Conservation (phyloP, 2,888 invertebrate species). For the Gonocerus acuteangulatus region DNA sequence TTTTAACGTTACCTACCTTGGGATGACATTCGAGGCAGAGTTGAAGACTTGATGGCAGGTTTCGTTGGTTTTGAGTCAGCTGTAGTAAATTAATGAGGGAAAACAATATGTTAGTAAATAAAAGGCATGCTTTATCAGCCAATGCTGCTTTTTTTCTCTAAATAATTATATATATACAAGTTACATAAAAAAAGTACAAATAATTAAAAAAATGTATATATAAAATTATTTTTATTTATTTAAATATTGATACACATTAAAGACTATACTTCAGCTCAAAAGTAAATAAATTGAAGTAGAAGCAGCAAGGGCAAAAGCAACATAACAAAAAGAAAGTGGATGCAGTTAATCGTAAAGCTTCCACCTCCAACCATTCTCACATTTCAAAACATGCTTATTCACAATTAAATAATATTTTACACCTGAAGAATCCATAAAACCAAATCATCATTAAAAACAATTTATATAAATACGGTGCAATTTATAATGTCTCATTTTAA, state of each 20-base stretch:
- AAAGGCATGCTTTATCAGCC: conserved; percentile 16
- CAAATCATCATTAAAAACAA: too few relatives aligned
- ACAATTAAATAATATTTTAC: conserved; percentile 20
- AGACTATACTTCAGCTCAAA: too few relatives aligned
- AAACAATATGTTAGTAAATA: conserved; percentile 24
- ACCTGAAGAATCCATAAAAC: background rate
- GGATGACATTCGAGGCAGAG: conserved; percentile 85
- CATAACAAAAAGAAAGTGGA: conserved; percentile 20
- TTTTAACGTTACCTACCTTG: conserved; percentile 62
- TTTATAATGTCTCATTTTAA: too few relatives aligned
- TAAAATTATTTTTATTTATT: too few relatives aligned
- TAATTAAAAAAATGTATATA: too few relatives aligned
- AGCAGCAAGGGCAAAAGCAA: background rate
- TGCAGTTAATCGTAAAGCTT: conserved; percentile 28
- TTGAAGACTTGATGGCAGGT: conserved; percentile 93
- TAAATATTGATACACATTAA: too few relatives aligned
- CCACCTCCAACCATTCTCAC: conserved; percentile 25
- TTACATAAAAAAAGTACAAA: conserved; percentile 28
- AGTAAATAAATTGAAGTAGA: conserved; percentile 31
- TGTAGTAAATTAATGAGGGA: conserved; percentile 41
- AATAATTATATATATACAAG: too few relatives aligned
- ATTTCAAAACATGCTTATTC: conserved; percentile 27
- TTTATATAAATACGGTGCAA: too few relatives aligned
- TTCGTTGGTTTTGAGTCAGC: conserved; percentile 91
- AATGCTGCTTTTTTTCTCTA: conserved; percentile 3